phyloP scores from a whole-genome alignment of 2,888 invertebrate genomes.

The Drosophila algonquin region DNA sequence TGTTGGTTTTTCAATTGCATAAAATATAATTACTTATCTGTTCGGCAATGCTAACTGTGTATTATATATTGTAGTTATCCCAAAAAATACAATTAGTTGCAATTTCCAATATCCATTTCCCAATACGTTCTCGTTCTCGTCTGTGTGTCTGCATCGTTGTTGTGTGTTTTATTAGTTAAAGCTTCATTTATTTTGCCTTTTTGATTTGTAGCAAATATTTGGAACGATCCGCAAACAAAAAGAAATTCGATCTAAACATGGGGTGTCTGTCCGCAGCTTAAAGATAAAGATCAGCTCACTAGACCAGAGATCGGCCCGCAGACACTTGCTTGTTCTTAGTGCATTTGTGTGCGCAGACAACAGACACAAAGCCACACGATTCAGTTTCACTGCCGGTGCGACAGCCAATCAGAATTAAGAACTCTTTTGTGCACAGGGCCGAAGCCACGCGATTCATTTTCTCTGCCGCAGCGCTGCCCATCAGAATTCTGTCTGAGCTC shows the following conservation, averaged over 20 bases:
- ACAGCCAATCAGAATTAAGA: too few species aligned
- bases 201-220: not conserved
- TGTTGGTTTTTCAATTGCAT: conserved; percentile 73
- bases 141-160: conserved; percentile 54
- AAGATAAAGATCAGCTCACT: too few species aligned
- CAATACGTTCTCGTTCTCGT: conserved; percentile 63
- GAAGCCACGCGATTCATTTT: too few species aligned
- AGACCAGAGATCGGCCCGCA: too few species aligned
- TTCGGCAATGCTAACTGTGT: conserved; percentile 57
- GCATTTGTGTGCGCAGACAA: too few species aligned
- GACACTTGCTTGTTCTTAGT: too few species aligned
- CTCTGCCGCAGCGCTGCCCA: too few species aligned
- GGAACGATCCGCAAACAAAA: too few species aligned
- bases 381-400: too few species aligned
- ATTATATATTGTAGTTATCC: conserved; percentile 26
- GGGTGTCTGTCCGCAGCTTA: not conserved
- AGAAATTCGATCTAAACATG: not conserved
- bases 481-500: too few species aligned
- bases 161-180: conserved; percentile 21
- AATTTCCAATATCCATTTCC: conserved; percentile 54
- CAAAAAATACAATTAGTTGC: conserved; percentile 28
- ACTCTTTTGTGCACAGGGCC: too few species aligned
- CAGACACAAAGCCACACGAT: too few species aligned
- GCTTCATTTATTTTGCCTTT: conserved; percentile 7
- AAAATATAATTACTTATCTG: conserved; percentile 47